Percentiles rank a stretch among this genome's conserved stretches.
Conservation (phyloP, 2,797 vertebrate genomes). For the Melanotaenia pygmaea region DNA sequence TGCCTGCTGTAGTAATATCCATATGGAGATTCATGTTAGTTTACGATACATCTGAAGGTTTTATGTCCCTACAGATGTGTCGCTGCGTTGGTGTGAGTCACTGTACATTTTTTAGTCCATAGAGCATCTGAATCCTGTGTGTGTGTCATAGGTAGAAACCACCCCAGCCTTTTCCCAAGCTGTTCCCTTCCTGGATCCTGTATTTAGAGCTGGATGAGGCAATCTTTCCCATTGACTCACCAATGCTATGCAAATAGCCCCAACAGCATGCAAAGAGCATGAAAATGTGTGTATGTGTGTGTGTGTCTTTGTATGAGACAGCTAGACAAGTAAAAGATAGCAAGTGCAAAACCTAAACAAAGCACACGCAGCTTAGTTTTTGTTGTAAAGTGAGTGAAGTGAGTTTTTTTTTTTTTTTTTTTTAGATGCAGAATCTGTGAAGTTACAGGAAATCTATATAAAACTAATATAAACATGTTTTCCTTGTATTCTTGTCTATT, state of each 20-base stretch:
- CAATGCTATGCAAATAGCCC: slow-evolving; percentile 77
- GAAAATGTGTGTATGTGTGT: slow-evolving; percentile 42
- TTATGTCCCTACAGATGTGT: slow-evolving; percentile 32
- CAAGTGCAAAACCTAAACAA: not conserved
- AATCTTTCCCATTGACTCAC: slow-evolving; percentile 78
- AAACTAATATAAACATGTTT: not conserved
- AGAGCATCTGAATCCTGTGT: slow-evolving; percentile 11
- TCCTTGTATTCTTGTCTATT: not conserved
- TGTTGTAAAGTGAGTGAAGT: not conserved
- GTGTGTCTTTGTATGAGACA: not conserved
- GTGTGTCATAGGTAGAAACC: slow-evolving; percentile 58
- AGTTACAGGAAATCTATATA: no score
- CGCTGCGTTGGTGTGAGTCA: slow-evolving; percentile 31
- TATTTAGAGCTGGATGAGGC: slow-evolving; percentile 72
- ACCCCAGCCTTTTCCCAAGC: slow-evolving; percentile 70
- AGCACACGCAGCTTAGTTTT: not conserved
- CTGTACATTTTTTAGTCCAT: slow-evolving; percentile 28
- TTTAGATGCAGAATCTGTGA: no score
- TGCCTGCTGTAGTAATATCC: not conserved
- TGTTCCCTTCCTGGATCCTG: slow-evolving; percentile 73
- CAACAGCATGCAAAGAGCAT: slow-evolving; percentile 73
- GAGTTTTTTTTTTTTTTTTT: no score
- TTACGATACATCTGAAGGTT: slow-evolving; percentile 2
- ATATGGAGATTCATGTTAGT: slow-evolving; percentile 9
- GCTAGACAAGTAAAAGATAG: not conserved